Evolutionary conservation across 2,797 vertebrate genomes (phyloP).

Genomic region (Triplophysa yarkandensis): DNA sequence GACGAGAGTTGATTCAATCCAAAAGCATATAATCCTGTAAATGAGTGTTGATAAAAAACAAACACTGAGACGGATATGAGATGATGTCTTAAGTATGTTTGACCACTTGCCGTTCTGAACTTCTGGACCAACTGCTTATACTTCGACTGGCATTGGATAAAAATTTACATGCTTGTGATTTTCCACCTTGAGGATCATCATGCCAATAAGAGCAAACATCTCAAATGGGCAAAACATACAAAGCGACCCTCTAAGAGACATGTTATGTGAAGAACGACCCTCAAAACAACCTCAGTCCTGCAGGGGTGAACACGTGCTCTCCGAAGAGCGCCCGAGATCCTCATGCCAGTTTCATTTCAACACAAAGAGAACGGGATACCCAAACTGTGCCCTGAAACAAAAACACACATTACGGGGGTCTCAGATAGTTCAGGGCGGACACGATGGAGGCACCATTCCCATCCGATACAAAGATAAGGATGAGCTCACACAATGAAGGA

Average conservation of each 20-base stretch:
- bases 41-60: conserved; percentile 22
- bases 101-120: no score
- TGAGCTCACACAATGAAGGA: conserved; percentile 26
- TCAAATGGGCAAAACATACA: neutral
- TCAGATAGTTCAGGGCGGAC: neutral
- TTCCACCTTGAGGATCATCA: no score
- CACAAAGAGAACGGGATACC: conserved; percentile 26
- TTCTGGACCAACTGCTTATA: no score
- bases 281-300: conserved; percentile 9
- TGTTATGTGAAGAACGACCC: neutral
- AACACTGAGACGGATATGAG: neutral
- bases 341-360: conserved; percentile 19
- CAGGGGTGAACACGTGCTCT: neutral
- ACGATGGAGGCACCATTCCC: neutral
- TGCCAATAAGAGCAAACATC: no score
- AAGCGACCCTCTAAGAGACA: neutral
- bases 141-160: no score
- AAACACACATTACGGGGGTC: neutral
- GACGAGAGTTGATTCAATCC: conserved; percentile 40
- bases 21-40: conserved; percentile 49
- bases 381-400: neutral
- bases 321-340: neutral
- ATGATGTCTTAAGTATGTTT: no score
- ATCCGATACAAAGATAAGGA: neutral
- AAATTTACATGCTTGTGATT: no score